phyloP scores from a whole-genome alignment of 1,140 invertebrate genomes.

The Drosophila tsacasi region DNA sequence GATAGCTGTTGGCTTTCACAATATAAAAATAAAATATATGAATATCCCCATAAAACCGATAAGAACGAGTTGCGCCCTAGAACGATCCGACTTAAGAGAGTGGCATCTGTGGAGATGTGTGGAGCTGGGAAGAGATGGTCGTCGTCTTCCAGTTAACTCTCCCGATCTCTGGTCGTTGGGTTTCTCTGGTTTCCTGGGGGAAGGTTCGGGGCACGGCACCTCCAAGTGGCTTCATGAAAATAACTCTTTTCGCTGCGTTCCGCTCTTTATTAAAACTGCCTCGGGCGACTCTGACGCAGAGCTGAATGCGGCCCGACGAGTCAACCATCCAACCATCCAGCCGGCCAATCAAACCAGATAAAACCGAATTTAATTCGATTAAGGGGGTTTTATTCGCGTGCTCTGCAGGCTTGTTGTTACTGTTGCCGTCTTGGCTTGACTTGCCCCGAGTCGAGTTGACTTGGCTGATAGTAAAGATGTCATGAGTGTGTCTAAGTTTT shows the following conservation, averaged over 20 bases:
- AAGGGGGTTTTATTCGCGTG: slow-evolving; percentile 67
- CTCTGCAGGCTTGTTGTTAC: slow-evolving; percentile 50
- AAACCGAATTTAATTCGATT: slow-evolving; percentile 84
- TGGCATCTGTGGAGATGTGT: not conserved
- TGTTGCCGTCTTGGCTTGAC: slow-evolving; percentile 23
- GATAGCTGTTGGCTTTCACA: not conserved
- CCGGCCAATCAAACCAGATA: slow-evolving; percentile 80
- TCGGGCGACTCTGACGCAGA: slow-evolving; percentile 35
- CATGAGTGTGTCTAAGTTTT: slow-evolving; percentile 42
- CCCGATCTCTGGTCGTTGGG: slow-evolving; percentile 6
- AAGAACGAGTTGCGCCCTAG: slow-evolving; percentile 11
- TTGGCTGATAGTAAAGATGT: slow-evolving; percentile 70
- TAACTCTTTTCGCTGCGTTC: slow-evolving; percentile 36
- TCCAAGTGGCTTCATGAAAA: slow-evolving; percentile 32
- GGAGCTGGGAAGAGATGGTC: slow-evolving; percentile 4
- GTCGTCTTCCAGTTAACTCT: slow-evolving; percentile 1
- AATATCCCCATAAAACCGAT: slow-evolving; percentile 6
- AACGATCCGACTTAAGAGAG: slow-evolving; percentile 2
- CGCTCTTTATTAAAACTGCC: slow-evolving; percentile 34
- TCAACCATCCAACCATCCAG: slow-evolving; percentile 16
- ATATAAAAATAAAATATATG: not conserved
- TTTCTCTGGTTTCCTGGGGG: not conserved
- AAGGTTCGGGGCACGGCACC: slow-evolving; percentile 12
- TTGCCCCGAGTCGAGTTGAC: slow-evolving; percentile 13
- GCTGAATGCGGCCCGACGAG: slow-evolving; percentile 20